Evolutionary conservation across 2,797 vertebrate genomes (phyloP).

Genomic region (Sebastes vulpes): DNA sequence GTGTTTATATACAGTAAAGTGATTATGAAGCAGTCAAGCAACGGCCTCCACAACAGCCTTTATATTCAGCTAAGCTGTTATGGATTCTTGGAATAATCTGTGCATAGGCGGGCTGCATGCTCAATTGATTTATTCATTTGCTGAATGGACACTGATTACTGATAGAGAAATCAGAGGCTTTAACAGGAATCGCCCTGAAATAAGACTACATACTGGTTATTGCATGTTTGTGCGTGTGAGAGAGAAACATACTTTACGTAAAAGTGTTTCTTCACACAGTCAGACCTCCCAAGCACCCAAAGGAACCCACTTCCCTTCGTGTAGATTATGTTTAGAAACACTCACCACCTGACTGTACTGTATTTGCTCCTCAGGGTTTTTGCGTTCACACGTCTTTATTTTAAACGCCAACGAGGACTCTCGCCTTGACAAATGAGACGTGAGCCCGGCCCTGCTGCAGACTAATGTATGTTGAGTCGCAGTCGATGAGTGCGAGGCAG

Average conservation of each 20-base stretch:
- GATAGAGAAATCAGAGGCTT: slow-evolving; percentile 43
- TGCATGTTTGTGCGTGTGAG: background rate
- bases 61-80: slow-evolving; percentile 40
- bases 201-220: slow-evolving; percentile 2
- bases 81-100: slow-evolving; percentile 49
- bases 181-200: slow-evolving; percentile 19
- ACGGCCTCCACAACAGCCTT: background rate
- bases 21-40: slow-evolving; percentile 18
- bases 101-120: slow-evolving; percentile 19
- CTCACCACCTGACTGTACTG: slow-evolving; percentile 19
- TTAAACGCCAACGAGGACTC: slow-evolving; percentile 49
- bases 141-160: slow-evolving; percentile 60
- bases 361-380: slow-evolving; percentile 26
- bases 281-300: slow-evolving; percentile 7
- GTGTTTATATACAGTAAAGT: slow-evolving; percentile 29
- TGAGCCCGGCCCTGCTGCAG: slow-evolving; percentile 55
- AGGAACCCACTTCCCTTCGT: slow-evolving; percentile 7
- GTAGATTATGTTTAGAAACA: slow-evolving; percentile 28
- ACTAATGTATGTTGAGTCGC: slow-evolving; percentile 80
- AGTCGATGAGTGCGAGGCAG: slow-evolving; percentile 73
- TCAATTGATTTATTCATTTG: slow-evolving; percentile 63
- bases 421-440: slow-evolving; percentile 71
- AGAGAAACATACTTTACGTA: background rate
- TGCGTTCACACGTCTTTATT: slow-evolving; percentile 46
- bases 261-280: background rate